phyloP scores from a whole-genome alignment of 2,797 vertebrate species.

The Tenualosa thibaudeaui region DNA sequence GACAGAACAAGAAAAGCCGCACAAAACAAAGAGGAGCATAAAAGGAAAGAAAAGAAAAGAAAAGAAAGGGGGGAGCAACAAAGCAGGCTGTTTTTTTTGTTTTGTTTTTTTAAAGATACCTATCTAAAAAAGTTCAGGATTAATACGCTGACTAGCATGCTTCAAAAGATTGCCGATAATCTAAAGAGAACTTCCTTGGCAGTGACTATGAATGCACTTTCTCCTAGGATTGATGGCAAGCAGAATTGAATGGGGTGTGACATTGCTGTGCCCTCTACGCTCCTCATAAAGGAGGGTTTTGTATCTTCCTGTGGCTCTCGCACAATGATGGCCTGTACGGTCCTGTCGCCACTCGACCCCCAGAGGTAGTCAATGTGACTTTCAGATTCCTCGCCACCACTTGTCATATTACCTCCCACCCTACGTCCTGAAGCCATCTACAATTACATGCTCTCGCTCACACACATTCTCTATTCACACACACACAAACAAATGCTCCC shows the following conservation, averaged over 20 bases:
- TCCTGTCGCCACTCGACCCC: neutral
- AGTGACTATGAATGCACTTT: neutral
- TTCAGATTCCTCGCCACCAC: neutral
- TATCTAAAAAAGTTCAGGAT: neutral
- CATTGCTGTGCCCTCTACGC: neutral
- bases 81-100: neutral
- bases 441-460: neutral
- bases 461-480: neutral
- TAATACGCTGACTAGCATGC: neutral
- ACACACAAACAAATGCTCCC: neutral
- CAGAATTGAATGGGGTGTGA: neutral
- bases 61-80: neutral
- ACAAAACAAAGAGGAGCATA: neutral
- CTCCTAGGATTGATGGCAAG: neutral
- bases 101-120: neutral
- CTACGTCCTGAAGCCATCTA: neutral
- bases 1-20: slow-evolving; percentile 9
- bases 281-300: neutral
- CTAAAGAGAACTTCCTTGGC: neutral
- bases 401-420: slow-evolving; percentile 19
- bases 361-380: slow-evolving; percentile 17
- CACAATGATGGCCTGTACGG: neutral
- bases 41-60: slow-evolving; percentile 24
- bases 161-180: neutral
- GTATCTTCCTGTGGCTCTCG: neutral